Conservation (phyloP, 1,140 invertebrate genomes). For the Eupeodes corollae region DNA sequence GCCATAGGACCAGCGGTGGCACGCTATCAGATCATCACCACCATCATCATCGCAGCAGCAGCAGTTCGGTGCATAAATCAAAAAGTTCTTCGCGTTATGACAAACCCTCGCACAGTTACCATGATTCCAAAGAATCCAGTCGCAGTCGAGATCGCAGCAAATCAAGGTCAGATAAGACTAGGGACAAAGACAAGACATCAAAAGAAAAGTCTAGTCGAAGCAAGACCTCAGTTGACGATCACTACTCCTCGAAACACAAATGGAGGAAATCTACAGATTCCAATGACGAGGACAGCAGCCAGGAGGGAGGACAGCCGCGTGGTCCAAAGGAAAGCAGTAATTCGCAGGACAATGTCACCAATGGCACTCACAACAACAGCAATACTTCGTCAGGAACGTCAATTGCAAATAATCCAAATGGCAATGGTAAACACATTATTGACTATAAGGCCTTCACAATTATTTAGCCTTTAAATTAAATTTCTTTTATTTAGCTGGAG, state of each 20-base stretch:
- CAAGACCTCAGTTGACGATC: neutral
- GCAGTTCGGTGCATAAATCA: constrained; percentile 8
- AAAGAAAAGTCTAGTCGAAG: neutral
- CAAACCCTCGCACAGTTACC: constrained; percentile 12
- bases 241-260: neutral
- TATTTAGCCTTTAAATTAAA: too few species aligned
- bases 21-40: constrained; percentile 16
- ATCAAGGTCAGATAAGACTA: constrained; percentile 11
- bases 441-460: too few species aligned
- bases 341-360: too few species aligned
- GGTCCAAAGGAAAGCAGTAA: too few species aligned
- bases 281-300: constrained; percentile 27
- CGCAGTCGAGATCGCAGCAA: constrained; percentile 17
- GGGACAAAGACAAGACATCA: neutral
- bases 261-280: constrained; percentile 26
- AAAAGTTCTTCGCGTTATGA: constrained; percentile 20
- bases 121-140: constrained; percentile 11
- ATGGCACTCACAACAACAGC: neutral
- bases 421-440: constrained; percentile 2
- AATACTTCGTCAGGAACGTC: neutral
- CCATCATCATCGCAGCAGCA: constrained; percentile 8
- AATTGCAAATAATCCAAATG: constrained; percentile 8
- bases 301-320: neutral
- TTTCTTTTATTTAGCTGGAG: too few species aligned
- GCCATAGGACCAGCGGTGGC: constrained; percentile 10